Base-by-base conservation (phyloP, 2,113 vertebrate species). In the Seriola dumerili region DNA sequence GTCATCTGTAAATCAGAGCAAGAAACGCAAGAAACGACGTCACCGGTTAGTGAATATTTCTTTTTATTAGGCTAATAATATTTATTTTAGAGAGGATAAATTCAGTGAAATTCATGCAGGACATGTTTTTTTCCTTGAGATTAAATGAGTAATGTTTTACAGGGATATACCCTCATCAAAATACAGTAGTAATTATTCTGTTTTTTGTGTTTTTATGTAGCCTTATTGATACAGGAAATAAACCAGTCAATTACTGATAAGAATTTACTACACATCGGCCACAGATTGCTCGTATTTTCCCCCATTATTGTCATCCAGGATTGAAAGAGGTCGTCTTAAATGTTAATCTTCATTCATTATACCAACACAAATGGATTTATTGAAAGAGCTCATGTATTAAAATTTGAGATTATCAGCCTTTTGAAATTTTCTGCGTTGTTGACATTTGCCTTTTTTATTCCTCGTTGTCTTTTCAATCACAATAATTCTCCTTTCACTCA, bases 11-110 rank as follows among this genome's bases (percentile, higher is more conserved):
- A 96, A 91, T 88, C 97, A 99, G 93, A 98, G 96, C 94, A 99
- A 99, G 94, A 99, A 99, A 94, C 95, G 98, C 70, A 99, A 99
- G 96, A 99, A 99, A 94, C 95, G 98, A 88, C 92, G 98, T 25
- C 98, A 99, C 96, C 96, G 98, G 98, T 99, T 93, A 90, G 92
- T 93, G 23, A 3, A 21, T 10, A 75, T 85, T 55, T 80, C 14
- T 87, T 36, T 0, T 32, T 62, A 13, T 77, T 9, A 42, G 4
- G 4, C 12, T 44, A 10, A 61, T 62, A 6, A 32, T 25, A 1
- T 32, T 34, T 0, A 25, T 55, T 64, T 73, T 6, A 34, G 5
- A 42, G n/a, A 57, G 34, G 2, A 57, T 29, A 5, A 19, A 63
- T 23, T 34, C 0, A 10, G 4, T 55, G 8, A n/a, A 38, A 59